Evolutionary conservation across 2,888 invertebrate genomes (phyloP), one percentile per base, ranked within the genome.

Genomic region (Sturmia bella): DNA sequence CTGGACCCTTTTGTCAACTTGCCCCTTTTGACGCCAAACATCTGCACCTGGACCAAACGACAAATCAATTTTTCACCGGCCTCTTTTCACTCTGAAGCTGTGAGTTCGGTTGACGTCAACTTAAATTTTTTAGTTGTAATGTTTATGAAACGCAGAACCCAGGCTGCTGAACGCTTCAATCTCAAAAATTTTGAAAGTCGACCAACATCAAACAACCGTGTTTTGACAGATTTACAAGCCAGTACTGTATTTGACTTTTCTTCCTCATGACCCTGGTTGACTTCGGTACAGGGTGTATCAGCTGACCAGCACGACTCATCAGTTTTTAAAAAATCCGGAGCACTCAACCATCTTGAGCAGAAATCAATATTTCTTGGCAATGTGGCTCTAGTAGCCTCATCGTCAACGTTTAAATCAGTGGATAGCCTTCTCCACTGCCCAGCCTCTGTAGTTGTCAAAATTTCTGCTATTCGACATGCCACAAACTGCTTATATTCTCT

Each of bases 361-460:
- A n/a, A 7, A 9, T n/a, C 11, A n/a, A 54, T 27, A 9, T 1
- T 2, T 7, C 27, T 2, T 9, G 13, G 6, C 4, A 52, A 15
- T 43, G 57, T 73, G 6, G 54, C 19, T 13, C 73, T 52, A 13
- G 73, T 79, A 9, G 79, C 73, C 21, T 80, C 61, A 39, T 83
- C 76, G 15, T 79, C 79, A 7, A 75, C 48, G 17, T 79, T 79
- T n/a, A 63, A 57, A 2, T 66, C 39, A 1, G 70, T 66, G 13
- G 72, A 56, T 12, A 79, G 5, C 80, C 85, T 85, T 27, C 82
- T 80, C 84, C 86, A 87, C 5, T 76, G 56, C 0, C 43, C 9
- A 11, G 59, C 6, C 0, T 2, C 48, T 15, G 72, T 57, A 0
- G 52, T 68, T 0, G 50, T 15, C 0, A 83, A 48, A 19, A 82